Evolutionary conservation across 2,888 invertebrate species (phyloP).

Genomic region (Luffia ferchaultella): DNA sequence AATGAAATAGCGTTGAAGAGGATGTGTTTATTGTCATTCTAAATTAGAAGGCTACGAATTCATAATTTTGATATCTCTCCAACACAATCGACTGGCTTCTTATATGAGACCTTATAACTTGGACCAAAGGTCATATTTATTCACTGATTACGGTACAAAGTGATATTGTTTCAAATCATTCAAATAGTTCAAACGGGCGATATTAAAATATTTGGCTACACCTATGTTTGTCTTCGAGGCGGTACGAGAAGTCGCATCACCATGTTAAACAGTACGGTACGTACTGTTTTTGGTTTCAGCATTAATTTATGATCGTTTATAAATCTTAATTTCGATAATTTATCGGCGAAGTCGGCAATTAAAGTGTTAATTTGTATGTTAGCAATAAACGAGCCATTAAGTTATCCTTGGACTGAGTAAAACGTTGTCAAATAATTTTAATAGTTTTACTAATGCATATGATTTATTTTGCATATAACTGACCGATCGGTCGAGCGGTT

Average conservation of each 20-base stretch:
- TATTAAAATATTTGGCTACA: background rate
- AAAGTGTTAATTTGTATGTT: background rate
- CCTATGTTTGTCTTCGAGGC: conserved; percentile 11
- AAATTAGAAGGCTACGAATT: no score
- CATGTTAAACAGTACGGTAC: conserved; percentile 39
- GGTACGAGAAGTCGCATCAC: conserved; percentile 38
- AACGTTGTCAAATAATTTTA: no score
- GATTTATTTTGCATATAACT: no score
- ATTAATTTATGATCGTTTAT: background rate
- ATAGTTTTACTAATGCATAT: no score
- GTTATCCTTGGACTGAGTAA: background rate
- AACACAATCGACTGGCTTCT: no score
- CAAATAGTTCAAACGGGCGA: background rate
- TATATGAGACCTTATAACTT: no score
- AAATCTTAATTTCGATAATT: background rate
- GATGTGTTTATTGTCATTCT: no score
- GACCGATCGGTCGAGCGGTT: no score
- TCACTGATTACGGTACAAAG: background rate
- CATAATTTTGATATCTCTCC: no score
- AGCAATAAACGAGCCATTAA: background rate
- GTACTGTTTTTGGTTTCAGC: conserved; percentile 9
- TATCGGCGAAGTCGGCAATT: background rate
- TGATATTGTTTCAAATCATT: background rate
- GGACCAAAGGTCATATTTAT: no score
- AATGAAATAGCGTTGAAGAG: no score